Conservation (phyloP, 1,140 invertebrate species). For the Pteromalus puparum region DNA sequence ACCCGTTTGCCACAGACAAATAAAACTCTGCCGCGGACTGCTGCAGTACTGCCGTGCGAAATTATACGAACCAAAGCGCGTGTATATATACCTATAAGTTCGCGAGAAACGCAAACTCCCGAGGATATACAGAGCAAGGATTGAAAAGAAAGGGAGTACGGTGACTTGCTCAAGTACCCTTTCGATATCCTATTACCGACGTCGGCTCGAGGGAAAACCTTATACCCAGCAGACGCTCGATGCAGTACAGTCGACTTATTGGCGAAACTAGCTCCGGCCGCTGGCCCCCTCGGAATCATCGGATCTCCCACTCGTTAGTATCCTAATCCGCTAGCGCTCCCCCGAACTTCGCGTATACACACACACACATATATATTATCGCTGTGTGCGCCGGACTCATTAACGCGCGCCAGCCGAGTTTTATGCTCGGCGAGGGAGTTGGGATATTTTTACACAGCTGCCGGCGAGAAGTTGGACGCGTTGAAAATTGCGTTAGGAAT, state of each 20-base stretch:
- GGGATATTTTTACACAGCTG: background rate
- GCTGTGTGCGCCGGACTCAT: slow-evolving; percentile 26
- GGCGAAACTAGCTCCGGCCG: background rate
- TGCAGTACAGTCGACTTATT: slow-evolving; percentile 23
- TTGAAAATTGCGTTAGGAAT: slow-evolving; percentile 5
- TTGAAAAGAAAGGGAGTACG: slow-evolving; percentile 26
- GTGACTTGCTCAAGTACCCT: slow-evolving; percentile 36
- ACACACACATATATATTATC: background rate
- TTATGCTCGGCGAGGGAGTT: slow-evolving; percentile 28
- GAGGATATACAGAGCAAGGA: slow-evolving; percentile 6
- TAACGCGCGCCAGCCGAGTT: slow-evolving; percentile 20
- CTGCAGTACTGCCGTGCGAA: too few relatives aligned
- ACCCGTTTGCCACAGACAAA: background rate
- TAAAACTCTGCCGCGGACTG: background rate
- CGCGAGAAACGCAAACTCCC: background rate
- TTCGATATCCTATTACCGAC: slow-evolving; percentile 47
- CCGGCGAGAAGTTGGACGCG: background rate
- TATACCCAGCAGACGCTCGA: background rate
- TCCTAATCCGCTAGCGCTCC: slow-evolving; percentile 36
- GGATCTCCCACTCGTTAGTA: slow-evolving; percentile 44
- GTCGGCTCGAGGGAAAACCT: slow-evolving; percentile 21
- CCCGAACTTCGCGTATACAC: background rate
- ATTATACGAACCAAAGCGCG: background rate
- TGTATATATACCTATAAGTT: background rate
- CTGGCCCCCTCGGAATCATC: slow-evolving; percentile 8